Percentiles rank a stretch among this genome's conserved stretches.
Evolutionary conservation across 2,797 vertebrate species (phyloP).

Genomic region (Gymnothorax javanicus): DNA sequence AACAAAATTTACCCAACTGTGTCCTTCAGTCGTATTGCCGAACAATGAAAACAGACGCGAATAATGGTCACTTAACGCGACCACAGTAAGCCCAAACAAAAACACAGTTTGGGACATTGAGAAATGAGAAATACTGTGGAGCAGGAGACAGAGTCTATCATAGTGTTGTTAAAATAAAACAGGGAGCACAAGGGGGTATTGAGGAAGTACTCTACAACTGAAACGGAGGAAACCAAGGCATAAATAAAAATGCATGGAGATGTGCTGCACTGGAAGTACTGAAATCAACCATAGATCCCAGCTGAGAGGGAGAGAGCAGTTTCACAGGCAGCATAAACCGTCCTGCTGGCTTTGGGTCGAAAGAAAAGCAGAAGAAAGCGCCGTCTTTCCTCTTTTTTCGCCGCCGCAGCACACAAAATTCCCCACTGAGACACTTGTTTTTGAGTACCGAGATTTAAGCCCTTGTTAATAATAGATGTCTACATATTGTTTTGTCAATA

Average conservation of each 20-base stretch:
- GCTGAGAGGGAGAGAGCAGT: neutral
- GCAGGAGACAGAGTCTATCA: neutral
- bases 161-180: neutral
- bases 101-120: neutral
- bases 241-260: neutral
- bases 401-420: constrained; percentile 2
- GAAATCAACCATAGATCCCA: neutral
- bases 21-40: neutral
- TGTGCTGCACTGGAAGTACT: neutral
- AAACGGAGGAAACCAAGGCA: neutral
- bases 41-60: neutral
- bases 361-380: neutral
- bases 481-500: constrained; percentile 48
- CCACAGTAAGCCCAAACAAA: neutral
- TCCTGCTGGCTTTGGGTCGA: neutral
- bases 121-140: neutral
- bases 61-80: neutral
- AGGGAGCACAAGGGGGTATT: neutral
- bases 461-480: constrained; percentile 50
- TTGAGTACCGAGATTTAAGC: constrained; percentile 32
- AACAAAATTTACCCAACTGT: neutral
- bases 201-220: neutral
- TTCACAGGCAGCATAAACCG: neutral
- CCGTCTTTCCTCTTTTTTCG: neutral
- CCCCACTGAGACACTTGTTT: constrained; percentile 11